Base-by-base conservation (phyloP, 2,888 invertebrate genomes). In the Neuroscelio doddi region DNA sequence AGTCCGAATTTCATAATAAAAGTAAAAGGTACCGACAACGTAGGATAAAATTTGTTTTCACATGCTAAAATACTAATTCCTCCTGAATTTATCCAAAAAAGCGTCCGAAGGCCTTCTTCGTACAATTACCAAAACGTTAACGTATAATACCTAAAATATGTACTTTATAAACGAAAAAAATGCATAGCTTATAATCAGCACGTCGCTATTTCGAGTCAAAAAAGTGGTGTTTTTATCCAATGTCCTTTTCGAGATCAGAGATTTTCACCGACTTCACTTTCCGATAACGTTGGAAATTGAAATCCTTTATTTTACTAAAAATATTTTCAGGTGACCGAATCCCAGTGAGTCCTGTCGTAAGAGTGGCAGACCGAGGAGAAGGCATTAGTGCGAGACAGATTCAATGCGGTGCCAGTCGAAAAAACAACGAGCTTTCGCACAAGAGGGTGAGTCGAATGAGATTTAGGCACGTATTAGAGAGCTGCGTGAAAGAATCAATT, bases 371-470 rank as follows among this genome's bases (percentile, higher is more conserved):
- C 27, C 75, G 77, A 5, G 77, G 74, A 17, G 75, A 76, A 2
- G 74, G 72, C 21, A 39, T 64, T 1, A 45, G 14, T 16, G 46
- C 68, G 3, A 56, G 71, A 46, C 74, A 73, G 32, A 72, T 71
- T 34, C 77, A 75, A 1, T 72, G 74, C 4, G 57, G 66, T 17
- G 57, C 53, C 32, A 70, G 52, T 34, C 64, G 74, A 44, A 77
- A 78, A 39, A 71, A 68, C 61, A 72, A 70, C 52, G 80, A 80
- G 42, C 73, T 80, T 47, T 67, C 79, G 49, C 76, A 80, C 52
- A 82, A 80, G 70, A 77, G 81, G 78, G 83, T 83, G 69, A 83
- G 81, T 75, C 14, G 36, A 36, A 14, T 36, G 36, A 36, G 36
- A 36, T 36, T 14, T 36, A 15, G 9, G 30, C 30, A 30, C 30